Evolutionary conservation across 2,888 invertebrate genomes (phyloP).

Genomic region (Chrysolina americana): DNA sequence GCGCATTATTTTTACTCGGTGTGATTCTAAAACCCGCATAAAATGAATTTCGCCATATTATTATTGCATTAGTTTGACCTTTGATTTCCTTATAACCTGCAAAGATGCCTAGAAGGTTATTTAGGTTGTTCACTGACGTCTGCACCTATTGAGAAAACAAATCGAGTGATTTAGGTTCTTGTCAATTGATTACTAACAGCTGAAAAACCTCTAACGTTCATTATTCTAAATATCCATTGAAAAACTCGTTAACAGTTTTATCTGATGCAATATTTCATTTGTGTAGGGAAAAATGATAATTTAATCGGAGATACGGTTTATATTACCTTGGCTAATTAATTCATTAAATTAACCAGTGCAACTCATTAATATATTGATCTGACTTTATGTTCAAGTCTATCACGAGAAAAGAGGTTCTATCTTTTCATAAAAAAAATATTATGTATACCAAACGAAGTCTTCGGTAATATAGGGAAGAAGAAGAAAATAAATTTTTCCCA

Average conservation of each 20-base stretch:
- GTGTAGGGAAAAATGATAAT: background rate
- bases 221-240: conserved; percentile 10
- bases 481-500: too few species aligned
- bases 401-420: too few species aligned
- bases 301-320: conserved; percentile 2
- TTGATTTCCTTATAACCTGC: conserved; percentile 28
- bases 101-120: conserved; percentile 17
- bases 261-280: conserved; percentile 5
- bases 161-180: conserved; percentile 25
- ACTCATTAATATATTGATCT: background rate
- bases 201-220: conserved; percentile 14
- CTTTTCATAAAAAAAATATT: background rate
- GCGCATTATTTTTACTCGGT: too few species aligned
- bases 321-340: conserved; percentile 2
- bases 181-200: conserved; percentile 2
- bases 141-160: conserved; percentile 23
- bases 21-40: too few species aligned
- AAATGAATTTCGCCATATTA: background rate
- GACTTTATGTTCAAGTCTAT: background rate
- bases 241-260: background rate
- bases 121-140: conserved; percentile 17
- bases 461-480: too few species aligned
- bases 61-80: conserved; percentile 20
- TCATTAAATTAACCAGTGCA: background rate
- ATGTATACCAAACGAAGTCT: too few species aligned